Evolutionary conservation across 2,797 vertebrate species (phyloP).

Genomic region (Melopsittacus undulatus): DNA sequence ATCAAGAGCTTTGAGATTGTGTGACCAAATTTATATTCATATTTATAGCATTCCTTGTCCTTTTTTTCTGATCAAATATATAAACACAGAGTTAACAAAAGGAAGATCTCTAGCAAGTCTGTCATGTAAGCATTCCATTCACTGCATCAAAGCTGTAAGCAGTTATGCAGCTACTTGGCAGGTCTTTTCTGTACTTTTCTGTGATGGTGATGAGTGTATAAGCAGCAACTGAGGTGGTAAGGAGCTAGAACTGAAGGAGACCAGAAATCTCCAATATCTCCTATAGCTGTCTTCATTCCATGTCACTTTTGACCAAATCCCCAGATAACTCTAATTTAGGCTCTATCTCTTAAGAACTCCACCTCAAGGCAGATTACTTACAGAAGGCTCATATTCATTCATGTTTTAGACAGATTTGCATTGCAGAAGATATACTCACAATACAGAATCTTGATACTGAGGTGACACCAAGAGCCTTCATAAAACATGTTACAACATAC

Average conservation of each 20-base stretch:
- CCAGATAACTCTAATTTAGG: neutral
- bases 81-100: neutral
- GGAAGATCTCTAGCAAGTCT: neutral
- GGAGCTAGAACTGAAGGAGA: neutral
- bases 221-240: neutral
- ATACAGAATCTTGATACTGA: neutral
- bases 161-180: neutral
- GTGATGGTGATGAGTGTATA: neutral
- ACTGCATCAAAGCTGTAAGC: neutral
- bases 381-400: neutral
- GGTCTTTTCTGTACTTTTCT: neutral
- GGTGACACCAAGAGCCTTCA: neutral
- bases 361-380: neutral
- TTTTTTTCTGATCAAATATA: neutral
- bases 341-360: neutral
- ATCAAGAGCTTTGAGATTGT: neutral
- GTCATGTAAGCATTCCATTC: neutral
- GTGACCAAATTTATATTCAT: neutral
- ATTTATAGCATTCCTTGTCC: neutral
- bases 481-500: neutral
- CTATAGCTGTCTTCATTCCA: neutral
- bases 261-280: neutral
- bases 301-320: neutral
- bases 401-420: neutral
- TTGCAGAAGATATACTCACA: neutral